These are phyloP conservation scores for Temnopleurus reevesii DNA, from an alignment of 53 echinoderm and acorn worm species.

Conservation along the genomic window DNA sequence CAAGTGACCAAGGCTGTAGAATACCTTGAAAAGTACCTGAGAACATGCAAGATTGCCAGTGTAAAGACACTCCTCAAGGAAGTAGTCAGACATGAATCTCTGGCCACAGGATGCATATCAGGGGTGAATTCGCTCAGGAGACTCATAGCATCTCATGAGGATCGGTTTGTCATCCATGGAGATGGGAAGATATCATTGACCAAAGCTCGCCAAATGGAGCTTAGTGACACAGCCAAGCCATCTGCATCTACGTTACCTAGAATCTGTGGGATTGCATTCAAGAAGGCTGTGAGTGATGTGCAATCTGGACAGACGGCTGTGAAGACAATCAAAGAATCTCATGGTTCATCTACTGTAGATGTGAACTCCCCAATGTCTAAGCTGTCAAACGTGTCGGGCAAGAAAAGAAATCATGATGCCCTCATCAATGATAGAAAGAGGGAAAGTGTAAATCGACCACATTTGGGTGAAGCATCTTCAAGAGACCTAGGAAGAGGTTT, in stretches of 20 bases:
- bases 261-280: neutral
- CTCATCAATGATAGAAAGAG: neutral
- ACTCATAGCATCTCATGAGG: neutral
- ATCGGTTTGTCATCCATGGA: slow-evolving; percentile 24
- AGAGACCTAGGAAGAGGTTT: neutral
- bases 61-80: neutral
- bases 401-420: neutral
- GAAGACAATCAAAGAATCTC: neutral
- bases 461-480: neutral
- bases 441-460: neutral
- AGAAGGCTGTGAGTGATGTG: neutral
- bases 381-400: neutral
- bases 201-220: neutral
- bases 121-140: neutral
- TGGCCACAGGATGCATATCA: slow-evolving; percentile 28
- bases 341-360: slow-evolving; percentile 5
- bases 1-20: slow-evolving; percentile 4
- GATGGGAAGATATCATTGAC: neutral
- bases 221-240: neutral
- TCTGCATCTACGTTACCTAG: neutral
- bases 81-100: slow-evolving; percentile 31
- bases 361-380: neutral
- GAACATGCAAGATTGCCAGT: neutral
- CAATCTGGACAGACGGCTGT: neutral
- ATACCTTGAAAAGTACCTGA: slow-evolving; percentile 4